Conservation (phyloP, 2,888 invertebrate genomes). For the Homarus gammarus region DNA sequence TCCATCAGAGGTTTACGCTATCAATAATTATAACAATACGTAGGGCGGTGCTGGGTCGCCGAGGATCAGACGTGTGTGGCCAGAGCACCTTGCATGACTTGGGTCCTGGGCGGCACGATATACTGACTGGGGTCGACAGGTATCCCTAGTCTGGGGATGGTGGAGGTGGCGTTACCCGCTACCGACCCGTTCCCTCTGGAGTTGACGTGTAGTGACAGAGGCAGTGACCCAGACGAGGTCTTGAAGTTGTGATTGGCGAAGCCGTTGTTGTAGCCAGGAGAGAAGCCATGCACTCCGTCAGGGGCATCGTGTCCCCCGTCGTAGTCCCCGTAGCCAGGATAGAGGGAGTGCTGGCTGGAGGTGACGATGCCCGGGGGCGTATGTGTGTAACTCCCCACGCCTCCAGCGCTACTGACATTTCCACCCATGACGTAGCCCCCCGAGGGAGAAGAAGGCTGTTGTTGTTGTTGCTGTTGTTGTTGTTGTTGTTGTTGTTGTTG, state of each 20-base stretch:
- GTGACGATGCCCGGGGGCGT: constrained; percentile 56
- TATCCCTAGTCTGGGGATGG: constrained; percentile 72
- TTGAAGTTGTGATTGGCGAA: constrained; percentile 70
- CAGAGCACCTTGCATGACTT: constrained; percentile 74
- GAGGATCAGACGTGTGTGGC: constrained; percentile 74
- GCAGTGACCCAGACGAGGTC: constrained; percentile 55
- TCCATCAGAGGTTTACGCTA: constrained; percentile 16
- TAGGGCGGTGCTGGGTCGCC: constrained; percentile 2
- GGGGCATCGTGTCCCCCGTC: constrained; percentile 40
- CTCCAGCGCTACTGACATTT: constrained; percentile 2
- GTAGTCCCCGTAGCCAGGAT: constrained; percentile 67
- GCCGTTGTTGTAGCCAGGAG: constrained; percentile 66
- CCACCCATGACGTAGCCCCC: constrained; percentile 40
- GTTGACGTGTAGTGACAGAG: constrained; percentile 66
- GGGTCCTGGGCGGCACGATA: constrained; percentile 74
- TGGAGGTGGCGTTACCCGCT: constrained; percentile 29
- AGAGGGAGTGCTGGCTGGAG: constrained; percentile 57
- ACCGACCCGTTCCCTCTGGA: constrained; percentile 52
- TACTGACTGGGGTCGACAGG: constrained; percentile 76
- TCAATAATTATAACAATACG: constrained; percentile 48
- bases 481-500: constrained; percentile 31
- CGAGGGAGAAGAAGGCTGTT: constrained; percentile 33
- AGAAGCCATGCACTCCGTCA: constrained; percentile 63
- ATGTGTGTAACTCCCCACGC: constrained; percentile 28
- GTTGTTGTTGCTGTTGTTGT: constrained; percentile 34